These are phyloP conservation scores for Drosophila erecta DNA, from an alignment of 1,140 invertebrate genomes.

Conservation along the genomic window DNA sequence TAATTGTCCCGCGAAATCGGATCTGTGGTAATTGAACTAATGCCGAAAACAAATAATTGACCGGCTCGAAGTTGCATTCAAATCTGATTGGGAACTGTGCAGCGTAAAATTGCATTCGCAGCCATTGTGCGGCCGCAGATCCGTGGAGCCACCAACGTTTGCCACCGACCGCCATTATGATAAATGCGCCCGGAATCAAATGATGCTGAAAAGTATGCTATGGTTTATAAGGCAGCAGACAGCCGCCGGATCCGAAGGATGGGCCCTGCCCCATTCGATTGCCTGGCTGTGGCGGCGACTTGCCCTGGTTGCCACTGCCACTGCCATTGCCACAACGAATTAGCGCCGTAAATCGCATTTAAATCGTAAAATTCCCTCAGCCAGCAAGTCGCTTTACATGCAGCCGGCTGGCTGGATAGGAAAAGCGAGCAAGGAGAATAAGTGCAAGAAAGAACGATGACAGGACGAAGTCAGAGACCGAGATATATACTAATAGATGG, in stretches of 20 bases:
- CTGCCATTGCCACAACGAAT: constrained; percentile 69
- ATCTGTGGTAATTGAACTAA: constrained; percentile 34
- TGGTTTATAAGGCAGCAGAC: constrained; percentile 58
- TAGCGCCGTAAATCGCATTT: constrained; percentile 83
- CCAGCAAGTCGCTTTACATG: constrained; percentile 73
- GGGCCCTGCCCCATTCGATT: constrained; percentile 55
- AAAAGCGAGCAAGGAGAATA: not conserved
- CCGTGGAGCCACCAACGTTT: constrained; percentile 23
- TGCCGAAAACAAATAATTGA: constrained; percentile 49
- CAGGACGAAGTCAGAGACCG: constrained; percentile 33
- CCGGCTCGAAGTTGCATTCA: constrained; percentile 33
- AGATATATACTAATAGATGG: not conserved
- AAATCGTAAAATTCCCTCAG: constrained; percentile 81
- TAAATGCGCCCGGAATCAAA: constrained; percentile 74
- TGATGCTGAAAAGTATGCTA: constrained; percentile 74
- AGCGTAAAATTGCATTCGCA: constrained; percentile 70
- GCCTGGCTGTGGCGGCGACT: constrained; percentile 18
- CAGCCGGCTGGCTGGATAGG: constrained; percentile 4
- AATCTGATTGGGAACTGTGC: constrained; percentile 68
- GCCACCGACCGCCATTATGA: constrained; percentile 58
- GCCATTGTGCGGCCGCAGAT: constrained; percentile 38
- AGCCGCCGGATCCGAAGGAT: constrained; percentile 3
- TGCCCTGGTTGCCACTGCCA: constrained; percentile 15
- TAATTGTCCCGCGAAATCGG: not conserved
- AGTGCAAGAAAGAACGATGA: constrained; percentile 26